phyloP scores from a whole-genome alignment of 2,888 invertebrate species.

The Lasioglossum leucozonium region DNA sequence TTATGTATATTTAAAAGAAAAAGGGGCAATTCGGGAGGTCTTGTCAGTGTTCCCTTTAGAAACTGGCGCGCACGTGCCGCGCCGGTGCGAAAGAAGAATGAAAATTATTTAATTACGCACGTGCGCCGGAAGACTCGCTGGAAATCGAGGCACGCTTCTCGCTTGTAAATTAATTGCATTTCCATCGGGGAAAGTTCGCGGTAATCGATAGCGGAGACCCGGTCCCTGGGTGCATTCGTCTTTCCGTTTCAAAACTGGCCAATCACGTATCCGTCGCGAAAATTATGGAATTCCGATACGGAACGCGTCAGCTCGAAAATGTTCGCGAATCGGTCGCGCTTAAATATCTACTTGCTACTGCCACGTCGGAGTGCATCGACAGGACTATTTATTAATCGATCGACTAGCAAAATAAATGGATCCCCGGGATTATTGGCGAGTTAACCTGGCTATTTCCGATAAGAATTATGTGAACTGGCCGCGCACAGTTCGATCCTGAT shows the following conservation, averaged over 20 bases:
- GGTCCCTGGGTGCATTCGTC: not conserved
- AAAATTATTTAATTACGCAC: conserved; percentile 4
- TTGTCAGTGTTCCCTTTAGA: not conserved
- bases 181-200: not conserved
- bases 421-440: conserved; percentile 35
- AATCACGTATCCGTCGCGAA: not conserved
- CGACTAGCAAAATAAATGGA: conserved; percentile 39
- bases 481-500: conserved; percentile 10
- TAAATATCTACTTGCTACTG: not conserved
- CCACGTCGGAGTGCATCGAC: not conserved
- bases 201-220: not conserved
- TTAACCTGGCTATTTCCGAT: conserved; percentile 31
- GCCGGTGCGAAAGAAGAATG: not conserved
- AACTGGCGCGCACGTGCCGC: not conserved
- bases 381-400: conserved; percentile 40
- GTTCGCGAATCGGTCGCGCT: not conserved
- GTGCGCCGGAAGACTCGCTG: not conserved
- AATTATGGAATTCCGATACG: conserved; percentile 2
- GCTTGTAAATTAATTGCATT: conserved; percentile 20
- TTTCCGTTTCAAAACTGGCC: conserved; percentile 8
- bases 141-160: not conserved
- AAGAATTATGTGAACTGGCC: conserved; percentile 29
- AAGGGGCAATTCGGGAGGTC: not conserved
- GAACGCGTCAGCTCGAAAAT: not conserved
- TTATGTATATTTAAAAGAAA: too few relatives aligned